These are phyloP conservation scores for Tetanocera ferruginea DNA, from an alignment of 2,888 invertebrate genomes.

Conservation along the genomic window DNA sequence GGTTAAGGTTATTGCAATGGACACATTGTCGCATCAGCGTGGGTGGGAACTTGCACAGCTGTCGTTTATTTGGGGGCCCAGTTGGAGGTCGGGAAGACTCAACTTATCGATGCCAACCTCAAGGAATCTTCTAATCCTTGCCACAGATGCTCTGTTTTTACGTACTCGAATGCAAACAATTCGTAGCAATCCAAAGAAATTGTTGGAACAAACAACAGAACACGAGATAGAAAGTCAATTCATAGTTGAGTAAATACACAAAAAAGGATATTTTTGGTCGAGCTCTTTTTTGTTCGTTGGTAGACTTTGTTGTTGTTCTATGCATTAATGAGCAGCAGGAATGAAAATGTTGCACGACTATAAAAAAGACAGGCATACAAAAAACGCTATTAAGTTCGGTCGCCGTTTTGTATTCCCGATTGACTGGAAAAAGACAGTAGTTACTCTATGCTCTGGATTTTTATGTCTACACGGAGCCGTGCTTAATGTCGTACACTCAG, in stretches of 20 bases:
- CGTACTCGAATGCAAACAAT: constrained; percentile 54
- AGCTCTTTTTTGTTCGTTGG: neutral
- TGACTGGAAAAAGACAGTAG: constrained; percentile 28
- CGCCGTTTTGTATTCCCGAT: constrained; percentile 16
- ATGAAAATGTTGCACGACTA: neutral
- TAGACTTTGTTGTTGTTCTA: neutral
- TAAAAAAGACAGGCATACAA: constrained; percentile 3
- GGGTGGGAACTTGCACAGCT: constrained; percentile 30
- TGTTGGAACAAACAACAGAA: constrained; percentile 38
- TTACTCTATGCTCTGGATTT: neutral
- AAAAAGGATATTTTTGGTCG: constrained; percentile 39
- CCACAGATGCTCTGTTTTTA: constrained; percentile 12
- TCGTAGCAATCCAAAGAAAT: constrained; percentile 52
- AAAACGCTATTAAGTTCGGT: neutral
- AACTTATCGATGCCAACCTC: constrained; percentile 1
- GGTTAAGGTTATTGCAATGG: neutral
- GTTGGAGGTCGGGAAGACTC: constrained; percentile 9
- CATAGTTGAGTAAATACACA: constrained; percentile 38
- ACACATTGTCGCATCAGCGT: neutral
- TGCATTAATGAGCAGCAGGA: constrained; percentile 34
- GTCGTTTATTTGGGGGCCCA: neutral
- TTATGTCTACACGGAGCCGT: neutral
- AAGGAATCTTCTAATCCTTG: neutral
- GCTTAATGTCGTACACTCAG: neutral
- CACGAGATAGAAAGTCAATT: constrained; percentile 40